phyloP scores from a whole-genome alignment of 2,113 vertebrate genomes.

The Scomber japonicus region DNA sequence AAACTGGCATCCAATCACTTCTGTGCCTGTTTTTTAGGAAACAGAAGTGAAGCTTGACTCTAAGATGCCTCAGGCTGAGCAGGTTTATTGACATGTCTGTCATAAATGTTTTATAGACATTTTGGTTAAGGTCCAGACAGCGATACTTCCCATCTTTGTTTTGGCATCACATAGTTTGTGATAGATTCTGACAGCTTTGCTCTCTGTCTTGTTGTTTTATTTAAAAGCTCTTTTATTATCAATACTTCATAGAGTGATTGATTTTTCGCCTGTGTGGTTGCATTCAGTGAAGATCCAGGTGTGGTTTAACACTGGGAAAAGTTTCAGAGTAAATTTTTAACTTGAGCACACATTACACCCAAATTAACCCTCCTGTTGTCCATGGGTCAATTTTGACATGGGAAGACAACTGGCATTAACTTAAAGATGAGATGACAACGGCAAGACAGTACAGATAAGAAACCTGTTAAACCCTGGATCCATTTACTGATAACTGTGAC shows the following conservation, averaged over 20 bases:
- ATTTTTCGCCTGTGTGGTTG: background rate
- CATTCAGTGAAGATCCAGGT: background rate
- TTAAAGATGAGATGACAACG: no score
- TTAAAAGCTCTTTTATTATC: slow-evolving; percentile 7
- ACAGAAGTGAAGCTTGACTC: background rate
- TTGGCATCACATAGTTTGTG: background rate
- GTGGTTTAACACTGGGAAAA: background rate
- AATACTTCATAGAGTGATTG: slow-evolving; percentile 4
- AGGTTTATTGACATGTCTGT: slow-evolving; percentile 22
- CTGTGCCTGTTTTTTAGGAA: background rate
- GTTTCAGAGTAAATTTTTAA: background rate
- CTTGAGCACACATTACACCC: no score
- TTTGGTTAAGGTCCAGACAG: slow-evolving; percentile 25
- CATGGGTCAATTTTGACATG: no score
- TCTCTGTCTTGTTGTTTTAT: slow-evolving; percentile 18
- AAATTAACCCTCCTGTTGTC: no score
- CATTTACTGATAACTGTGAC: no score
- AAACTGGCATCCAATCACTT: background rate
- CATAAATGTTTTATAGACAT: slow-evolving; percentile 19
- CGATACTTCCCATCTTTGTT: slow-evolving; percentile 2
- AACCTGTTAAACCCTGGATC: no score
- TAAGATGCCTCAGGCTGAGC: background rate
- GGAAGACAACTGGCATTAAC: no score
- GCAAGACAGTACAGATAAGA: no score
- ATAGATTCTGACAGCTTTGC: slow-evolving; percentile 26